Conservation (phyloP, 2,888 invertebrate genomes). For the Tiliacea aurago region DNA sequence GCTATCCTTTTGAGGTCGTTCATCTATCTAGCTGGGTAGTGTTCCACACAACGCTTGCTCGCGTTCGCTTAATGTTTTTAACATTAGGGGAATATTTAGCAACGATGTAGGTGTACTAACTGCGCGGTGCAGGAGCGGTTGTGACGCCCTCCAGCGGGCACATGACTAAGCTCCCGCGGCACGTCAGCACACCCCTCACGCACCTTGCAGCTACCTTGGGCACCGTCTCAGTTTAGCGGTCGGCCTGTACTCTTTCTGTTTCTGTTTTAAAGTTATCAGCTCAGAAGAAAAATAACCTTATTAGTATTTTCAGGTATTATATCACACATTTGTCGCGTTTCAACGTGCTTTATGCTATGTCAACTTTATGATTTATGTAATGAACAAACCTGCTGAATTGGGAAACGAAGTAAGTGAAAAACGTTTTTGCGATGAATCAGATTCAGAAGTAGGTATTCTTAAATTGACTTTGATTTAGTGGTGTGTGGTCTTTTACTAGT, state of each 20-base stretch:
- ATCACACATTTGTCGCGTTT: constrained; percentile 16
- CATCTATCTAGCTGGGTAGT: background rate
- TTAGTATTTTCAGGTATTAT: constrained; percentile 16
- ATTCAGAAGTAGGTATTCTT: background rate
- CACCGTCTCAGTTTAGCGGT: background rate
- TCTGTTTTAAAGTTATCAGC: background rate
- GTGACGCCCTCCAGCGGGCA: background rate
- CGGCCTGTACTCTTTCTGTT: background rate
- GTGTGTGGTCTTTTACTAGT: background rate
- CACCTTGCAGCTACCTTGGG: background rate
- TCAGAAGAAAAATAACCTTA: background rate
- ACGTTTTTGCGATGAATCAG: background rate
- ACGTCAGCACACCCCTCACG: background rate
- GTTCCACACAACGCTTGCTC: background rate
- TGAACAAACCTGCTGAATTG: background rate
- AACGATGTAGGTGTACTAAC: background rate
- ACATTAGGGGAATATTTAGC: background rate
- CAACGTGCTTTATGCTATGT: constrained; percentile 31
- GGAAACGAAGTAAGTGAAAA: background rate
- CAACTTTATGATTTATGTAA: constrained; percentile 3
- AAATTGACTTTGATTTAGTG: background rate
- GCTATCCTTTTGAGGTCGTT: background rate
- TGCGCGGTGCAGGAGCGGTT: no score
- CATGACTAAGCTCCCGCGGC: background rate
- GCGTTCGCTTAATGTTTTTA: background rate